These are phyloP conservation scores for Hybognathus amarus DNA, from an alignment of 2,797 vertebrate species.

Conservation along the genomic window DNA sequence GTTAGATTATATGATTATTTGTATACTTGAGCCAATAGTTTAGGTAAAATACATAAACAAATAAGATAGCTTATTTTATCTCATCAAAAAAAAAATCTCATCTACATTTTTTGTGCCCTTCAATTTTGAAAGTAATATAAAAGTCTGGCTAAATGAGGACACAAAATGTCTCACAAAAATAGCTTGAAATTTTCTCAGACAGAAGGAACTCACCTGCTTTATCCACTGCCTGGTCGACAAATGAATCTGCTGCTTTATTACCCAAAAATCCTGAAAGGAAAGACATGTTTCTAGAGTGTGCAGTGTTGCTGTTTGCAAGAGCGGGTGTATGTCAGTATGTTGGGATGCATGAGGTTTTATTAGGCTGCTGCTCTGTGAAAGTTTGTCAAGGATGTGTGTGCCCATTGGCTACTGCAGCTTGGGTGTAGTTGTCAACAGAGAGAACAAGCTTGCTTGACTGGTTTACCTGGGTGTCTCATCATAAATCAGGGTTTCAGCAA, in stretches of 20 bases:
- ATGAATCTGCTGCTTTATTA: conserved; percentile 27
- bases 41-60: neutral
- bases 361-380: neutral
- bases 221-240: conserved; percentile 63
- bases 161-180: neutral
- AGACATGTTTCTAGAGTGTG: conserved; percentile 49
- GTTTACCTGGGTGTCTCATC: conserved; percentile 48
- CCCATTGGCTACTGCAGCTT: neutral
- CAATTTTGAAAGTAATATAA: neutral
- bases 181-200: neutral
- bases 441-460: conserved; percentile 38
- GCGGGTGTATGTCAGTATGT: neutral
- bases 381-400: conserved; percentile 2
- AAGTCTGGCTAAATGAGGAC: neutral
- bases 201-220: conserved; percentile 58
- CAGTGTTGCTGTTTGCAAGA: neutral
- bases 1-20: neutral
- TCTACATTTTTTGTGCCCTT: neutral
- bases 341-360: conserved; percentile 11
- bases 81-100: neutral
- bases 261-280: conserved; percentile 39
- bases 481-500: neutral
- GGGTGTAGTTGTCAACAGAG: conserved; percentile 18
- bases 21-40: neutral
- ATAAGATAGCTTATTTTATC: neutral